Evolutionary conservation across 2,797 vertebrate species (phyloP), one percentile per base, ranked within the genome.

Genomic region (Eidolon dupreanum): DNA sequence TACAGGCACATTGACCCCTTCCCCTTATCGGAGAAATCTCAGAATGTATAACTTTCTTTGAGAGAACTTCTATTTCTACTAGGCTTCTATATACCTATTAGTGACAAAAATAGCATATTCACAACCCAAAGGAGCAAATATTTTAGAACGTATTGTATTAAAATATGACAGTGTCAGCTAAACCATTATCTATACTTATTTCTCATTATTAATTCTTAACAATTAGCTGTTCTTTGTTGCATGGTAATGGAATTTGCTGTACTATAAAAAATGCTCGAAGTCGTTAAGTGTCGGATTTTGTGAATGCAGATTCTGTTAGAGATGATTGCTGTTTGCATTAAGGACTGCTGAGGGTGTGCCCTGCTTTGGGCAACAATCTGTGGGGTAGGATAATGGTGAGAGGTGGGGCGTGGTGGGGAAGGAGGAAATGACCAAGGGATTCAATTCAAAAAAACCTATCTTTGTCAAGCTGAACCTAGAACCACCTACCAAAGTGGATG

Each of bases 1-100:
- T 97, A 97, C 98, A 98, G 98, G 97, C 97, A 97, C 98, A 97
- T 97, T 98, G 98, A 98, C 98, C 98, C 98, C 11, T 98, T 98
- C 97, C 98, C 98, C 98, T 98, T 98, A 98, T 97, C 97, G 98
- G 95, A 98, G 96, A 98, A 98, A 98, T 97, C 98, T 97, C 98
- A 93, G 98, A 98, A 98, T 96, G 90, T 89, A 82, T 87, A 98
- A 98, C 96, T 98, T 98, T 97, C 96, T 97, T 97, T 95, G 53
- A 96, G 96, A 97, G 98, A 98, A 98, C 94, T 98, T 98, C 93
- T 41, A 97, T 98, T 98, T 98, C 96, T 24, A 53, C 82, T 55
- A 95, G 71, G 98, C 97, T 97, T 98, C 98, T 98, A 93, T 98
- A 97, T 96, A 89, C 74, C 94, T 96, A 13, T 8, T 93, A 97